Evolutionary conservation across 2,888 invertebrate species (phyloP).

Genomic region (Tenodera sinensis): DNA sequence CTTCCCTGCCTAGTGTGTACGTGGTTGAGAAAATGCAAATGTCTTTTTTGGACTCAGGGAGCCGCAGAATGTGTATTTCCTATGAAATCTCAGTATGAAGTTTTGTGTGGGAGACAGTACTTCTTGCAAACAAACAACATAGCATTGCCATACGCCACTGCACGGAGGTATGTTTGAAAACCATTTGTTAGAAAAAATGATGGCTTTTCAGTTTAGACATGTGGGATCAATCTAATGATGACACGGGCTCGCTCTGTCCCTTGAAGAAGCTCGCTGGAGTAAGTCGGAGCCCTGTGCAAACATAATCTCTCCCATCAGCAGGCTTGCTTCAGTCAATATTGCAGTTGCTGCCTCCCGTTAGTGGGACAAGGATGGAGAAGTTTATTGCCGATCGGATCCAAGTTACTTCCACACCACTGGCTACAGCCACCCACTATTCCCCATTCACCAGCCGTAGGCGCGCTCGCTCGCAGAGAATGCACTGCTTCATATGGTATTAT

Average conservation of each 20-base stretch:
- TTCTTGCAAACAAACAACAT: too few species aligned
- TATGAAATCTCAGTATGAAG: too few species aligned
- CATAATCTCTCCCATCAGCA: slow-evolving; percentile 10
- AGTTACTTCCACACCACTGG: slow-evolving; percentile 6
- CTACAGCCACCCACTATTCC: background rate
- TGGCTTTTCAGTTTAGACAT: background rate
- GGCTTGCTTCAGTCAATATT: slow-evolving; percentile 6
- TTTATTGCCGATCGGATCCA: slow-evolving; percentile 18
- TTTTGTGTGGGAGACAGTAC: too few species aligned
- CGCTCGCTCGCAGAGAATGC: background rate
- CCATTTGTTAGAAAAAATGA: too few species aligned
- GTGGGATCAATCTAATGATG: background rate
- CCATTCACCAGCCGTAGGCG: background rate
- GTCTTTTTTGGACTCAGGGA: too few species aligned
- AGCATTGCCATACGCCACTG: too few species aligned
- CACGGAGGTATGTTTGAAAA: too few species aligned
- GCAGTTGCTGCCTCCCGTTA: background rate
- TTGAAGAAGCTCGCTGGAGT: background rate
- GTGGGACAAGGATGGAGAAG: background rate
- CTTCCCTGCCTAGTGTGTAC: too few species aligned
- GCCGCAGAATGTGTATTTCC: too few species aligned
- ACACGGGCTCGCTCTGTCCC: background rate
- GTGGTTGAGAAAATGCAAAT: too few species aligned
- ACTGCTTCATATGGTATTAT: too few species aligned
- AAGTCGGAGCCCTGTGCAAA: background rate